Evolutionary conservation across 2,888 invertebrate species (phyloP).

Genomic region (Lapara coniferarum): DNA sequence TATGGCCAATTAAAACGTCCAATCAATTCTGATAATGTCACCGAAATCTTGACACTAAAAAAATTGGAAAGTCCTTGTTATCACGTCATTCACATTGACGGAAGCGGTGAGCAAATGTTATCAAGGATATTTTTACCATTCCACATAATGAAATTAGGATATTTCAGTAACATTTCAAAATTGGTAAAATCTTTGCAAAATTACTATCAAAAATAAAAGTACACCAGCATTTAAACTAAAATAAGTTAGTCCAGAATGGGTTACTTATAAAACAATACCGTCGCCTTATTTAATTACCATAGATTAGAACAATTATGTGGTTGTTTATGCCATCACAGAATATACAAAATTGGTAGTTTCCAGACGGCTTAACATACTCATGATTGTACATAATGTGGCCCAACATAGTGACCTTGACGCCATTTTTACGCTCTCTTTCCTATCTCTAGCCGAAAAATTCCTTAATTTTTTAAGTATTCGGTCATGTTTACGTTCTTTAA

Average conservation of each 20-base stretch:
- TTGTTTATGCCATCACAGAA: slow-evolving; percentile 24
- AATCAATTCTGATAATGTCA: slow-evolving; percentile 39
- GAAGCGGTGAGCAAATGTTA: no score
- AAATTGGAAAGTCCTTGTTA: background rate
- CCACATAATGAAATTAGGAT: no score
- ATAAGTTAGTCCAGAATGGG: background rate
- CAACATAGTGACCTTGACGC: slow-evolving; percentile 77
- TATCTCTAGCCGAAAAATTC: slow-evolving; percentile 59
- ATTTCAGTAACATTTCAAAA: no score
- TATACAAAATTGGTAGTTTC: slow-evolving; percentile 50
- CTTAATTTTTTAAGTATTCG: slow-evolving; percentile 30
- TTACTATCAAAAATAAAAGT: background rate
- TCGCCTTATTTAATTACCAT: slow-evolving; percentile 33
- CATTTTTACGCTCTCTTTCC: slow-evolving; percentile 83
- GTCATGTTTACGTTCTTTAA: background rate
- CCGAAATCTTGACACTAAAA: background rate
- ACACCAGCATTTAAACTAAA: background rate
- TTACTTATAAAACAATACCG: background rate
- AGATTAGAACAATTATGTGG: slow-evolving; percentile 21
- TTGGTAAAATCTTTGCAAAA: background rate
- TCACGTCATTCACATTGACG: background rate
- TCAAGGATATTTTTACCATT: no score
- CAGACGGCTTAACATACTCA: slow-evolving; percentile 59
- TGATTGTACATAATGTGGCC: slow-evolving; percentile 53
- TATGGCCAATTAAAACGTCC: slow-evolving; percentile 57